Conservation (phyloP, 2,888 invertebrate species). For the Celastrina argiolus region DNA sequence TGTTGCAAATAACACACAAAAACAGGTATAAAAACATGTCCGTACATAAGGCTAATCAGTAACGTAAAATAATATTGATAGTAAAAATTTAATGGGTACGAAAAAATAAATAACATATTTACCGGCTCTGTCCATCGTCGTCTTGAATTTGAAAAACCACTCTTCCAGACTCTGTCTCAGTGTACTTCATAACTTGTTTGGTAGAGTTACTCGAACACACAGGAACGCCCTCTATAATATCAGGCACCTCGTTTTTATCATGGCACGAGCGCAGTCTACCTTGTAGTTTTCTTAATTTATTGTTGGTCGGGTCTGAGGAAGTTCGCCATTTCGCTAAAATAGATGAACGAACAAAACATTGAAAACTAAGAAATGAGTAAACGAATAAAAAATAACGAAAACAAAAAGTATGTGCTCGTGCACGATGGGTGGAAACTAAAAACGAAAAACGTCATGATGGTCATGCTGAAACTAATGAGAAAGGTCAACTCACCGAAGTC, state of each 20-base stretch:
- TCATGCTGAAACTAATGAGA: constrained; percentile 10
- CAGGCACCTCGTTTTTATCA: constrained; percentile 72
- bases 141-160: constrained; percentile 62
- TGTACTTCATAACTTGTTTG: constrained; percentile 49
- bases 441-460: constrained; percentile 2
- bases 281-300: constrained; percentile 58
- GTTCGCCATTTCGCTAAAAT: constrained; percentile 60
- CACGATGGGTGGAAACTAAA: constrained; percentile 5
- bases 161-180: constrained; percentile 47
- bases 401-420: not conserved
- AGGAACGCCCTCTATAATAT: constrained; percentile 73
- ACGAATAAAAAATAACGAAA: not conserved
- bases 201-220: constrained; percentile 63
- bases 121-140: constrained; percentile 59
- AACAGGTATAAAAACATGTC: not conserved
- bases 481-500: constrained; percentile 58
- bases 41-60: not conserved
- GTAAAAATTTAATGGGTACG: not conserved
- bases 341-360: not conserved
- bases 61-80: not conserved
- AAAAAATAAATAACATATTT: constrained; percentile 29
- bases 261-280: constrained; percentile 60
- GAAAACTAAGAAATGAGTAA: constrained; percentile 5
- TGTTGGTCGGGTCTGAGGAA: constrained; percentile 58
- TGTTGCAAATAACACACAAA: too few species aligned